Evolutionary conservation across 35 echinoderm and acorn worm species (phyloP), one percentile per base, ranked within the genome.

Genomic region (Heliocidaris tuberculata): DNA sequence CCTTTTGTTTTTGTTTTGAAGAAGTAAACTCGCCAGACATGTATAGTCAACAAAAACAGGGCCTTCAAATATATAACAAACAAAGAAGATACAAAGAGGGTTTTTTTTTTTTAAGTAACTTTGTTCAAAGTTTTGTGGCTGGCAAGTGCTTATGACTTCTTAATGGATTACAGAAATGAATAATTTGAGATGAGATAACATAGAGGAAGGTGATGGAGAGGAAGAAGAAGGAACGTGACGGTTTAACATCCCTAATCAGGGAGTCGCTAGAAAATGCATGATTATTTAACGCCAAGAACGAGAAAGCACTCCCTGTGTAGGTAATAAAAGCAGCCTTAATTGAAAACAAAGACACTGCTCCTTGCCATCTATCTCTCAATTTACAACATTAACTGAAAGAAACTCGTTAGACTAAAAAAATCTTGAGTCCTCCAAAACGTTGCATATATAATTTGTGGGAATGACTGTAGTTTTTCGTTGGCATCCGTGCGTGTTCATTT

Each of bases 91-190:
- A n/a, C 27, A 78, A 56, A 56, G 52, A 56, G 10, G 52, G 8
- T 56, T 56, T 10, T 56, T 2, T 56, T 56, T 10, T 56, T 15
- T 7, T n/a, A 78, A 78, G 21, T 78, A 78, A 78, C 65, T 78
- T 78, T 78, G 27, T 78, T 7, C 6, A 78, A 78, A 78, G 65
- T 78, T 78, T 78, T 19, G 27, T 78, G 65, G 65, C 65, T 27
- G 7, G 19, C 27, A 78, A n/a, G 19, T 12, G 52, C 4, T 78
- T 78, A 8, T 78, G 15, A 47, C 87, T 89, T 89, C 87, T 89
- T 89, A 89, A 89, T 89, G 87, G 87, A 89, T 89, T 47, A 47
- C 31, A 47, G 87, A 89, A 89, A 89, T 89, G 87, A 89, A 89
- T 89, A 47, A 89, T 47, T 89, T 32, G 47, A 89, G 87, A 89